These are phyloP conservation scores for Oncorhynchus masou DNA, from an alignment of 2,113 vertebrate species.

Conservation along the genomic window DNA sequence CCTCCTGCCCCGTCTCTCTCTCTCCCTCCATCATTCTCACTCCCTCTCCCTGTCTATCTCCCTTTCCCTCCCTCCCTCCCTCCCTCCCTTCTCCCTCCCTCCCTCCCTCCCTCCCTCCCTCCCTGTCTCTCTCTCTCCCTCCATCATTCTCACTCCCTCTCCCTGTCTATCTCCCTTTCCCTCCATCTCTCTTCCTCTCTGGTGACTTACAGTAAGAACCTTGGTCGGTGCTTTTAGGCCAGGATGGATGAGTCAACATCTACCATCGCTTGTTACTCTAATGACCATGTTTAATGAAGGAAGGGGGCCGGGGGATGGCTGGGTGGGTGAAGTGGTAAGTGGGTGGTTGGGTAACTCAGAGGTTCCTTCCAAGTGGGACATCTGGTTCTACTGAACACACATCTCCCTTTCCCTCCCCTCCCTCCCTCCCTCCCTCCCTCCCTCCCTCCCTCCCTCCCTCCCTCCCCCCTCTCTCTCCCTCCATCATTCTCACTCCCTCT, in stretches of 20 bases:
- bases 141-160: not conserved
- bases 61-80: too few relatives aligned
- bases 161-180: not conserved
- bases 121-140: not conserved
- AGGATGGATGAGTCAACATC: conserved; percentile 21
- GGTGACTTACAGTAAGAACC: not conserved
- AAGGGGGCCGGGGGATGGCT: conserved; percentile 8
- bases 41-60: not conserved
- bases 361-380: conserved; percentile 31
- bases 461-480: too few relatives aligned
- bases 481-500: too few relatives aligned
- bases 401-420: too few relatives aligned
- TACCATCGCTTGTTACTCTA: conserved; percentile 17
- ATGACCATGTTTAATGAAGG: conserved; percentile 24
- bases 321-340: not conserved
- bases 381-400: conserved; percentile 37
- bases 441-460: too few relatives aligned
- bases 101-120: not conserved
- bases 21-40: conserved; percentile 16
- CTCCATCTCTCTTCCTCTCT: not conserved
- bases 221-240: not conserved
- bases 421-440: too few relatives aligned
- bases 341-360: conserved; percentile 27
- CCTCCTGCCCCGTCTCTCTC: too few relatives aligned
- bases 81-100: too few relatives aligned